Evolutionary conservation across 2,797 vertebrate species (phyloP), one percentile per base, ranked within the genome.

Genomic region (Steatocranus sp.): DNA sequence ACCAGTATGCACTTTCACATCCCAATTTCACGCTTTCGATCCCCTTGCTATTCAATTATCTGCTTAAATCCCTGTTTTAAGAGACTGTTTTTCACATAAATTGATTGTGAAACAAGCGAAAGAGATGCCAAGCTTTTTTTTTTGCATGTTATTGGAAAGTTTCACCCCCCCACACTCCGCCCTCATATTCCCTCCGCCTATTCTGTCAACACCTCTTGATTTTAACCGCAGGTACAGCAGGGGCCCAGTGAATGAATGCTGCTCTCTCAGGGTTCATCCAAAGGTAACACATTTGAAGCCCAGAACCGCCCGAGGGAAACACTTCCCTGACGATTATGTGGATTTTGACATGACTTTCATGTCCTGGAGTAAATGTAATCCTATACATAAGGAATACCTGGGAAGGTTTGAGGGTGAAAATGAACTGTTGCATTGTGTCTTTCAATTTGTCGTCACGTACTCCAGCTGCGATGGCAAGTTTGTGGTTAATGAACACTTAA

Each of bases 211-310:
- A 89, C 84, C 81, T 94, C 92, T 89, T 89, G 85, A 94, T 94
- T 94, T 92, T 78, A 92, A 93, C 91, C 88, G 89, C 93, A 93
- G 94, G 94, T 95, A 93, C 77, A 85, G 88, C 84, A 30, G 87
- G 81, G 79, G 87, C 89, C 89, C 86, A 79, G 93, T 86, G 91
- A 94, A 93, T 94, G 83, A 93, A 84, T 12, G 75, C 27, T 41
- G 83, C 90, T 90, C 91, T 89, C 86, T 30, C 79, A 3, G 93
- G 85, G 94, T 96, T 92, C 93, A 94, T 92, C 93, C 92, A 91
- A 83, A 94, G 94, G 94, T 93, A 94, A 93, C 91, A 83, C 92
- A 89, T 92, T 87, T 92, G 92, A 95, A 94, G 92, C 85, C 88
- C 88, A 90, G 87, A 90, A 86, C 75, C 85, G 84, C 93, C 90